Base-by-base conservation (phyloP, 2,888 invertebrate species). In the Helleia helle region DNA sequence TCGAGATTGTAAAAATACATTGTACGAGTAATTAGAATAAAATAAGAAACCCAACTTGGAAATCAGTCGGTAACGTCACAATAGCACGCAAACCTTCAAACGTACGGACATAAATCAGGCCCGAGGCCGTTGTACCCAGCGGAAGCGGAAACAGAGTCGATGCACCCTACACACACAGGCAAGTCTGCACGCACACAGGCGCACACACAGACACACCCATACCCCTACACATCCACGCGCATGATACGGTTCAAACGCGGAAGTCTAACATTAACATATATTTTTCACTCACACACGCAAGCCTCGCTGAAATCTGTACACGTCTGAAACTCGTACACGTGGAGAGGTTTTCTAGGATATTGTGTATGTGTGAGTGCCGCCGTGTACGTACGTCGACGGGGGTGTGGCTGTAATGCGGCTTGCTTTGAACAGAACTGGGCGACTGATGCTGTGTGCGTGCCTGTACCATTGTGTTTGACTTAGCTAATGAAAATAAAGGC, bases 221-320 rank as follows among this genome's bases (percentile, higher is more conserved):
- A 26, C 49, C 43, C 53, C 46, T 43, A 41, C 30, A 17, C 9
- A 38, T 24, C 26, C 44, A 15, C 34, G 12, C 24, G 26, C 30
- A 14, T 15, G 29, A 38, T 26, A 31, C 27, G 26, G 12, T 30
- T 24, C 22, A 41, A 71, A 76, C 64, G 68, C 81, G 83, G 83
- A 83, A 83, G 74, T 71, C 58, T 54, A 58, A 73, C 71, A 72
- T 79, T 79, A 79, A 73, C 80, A 79, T 60, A 77, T 65, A 75
- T 79, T 77, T 71, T 62, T 57, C 58, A 59, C 71, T 45, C 66
- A 70, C 73, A 79, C 80, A 30, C n/a, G 0, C 3, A 44, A 28
- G 46, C 7, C 4, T 3, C 27, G n/a, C 42, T 50, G 44, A 15
- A 40, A 48, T 65, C 36, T 18, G 34, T 37, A 65, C 62, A 52